Evolutionary conservation across 1,140 invertebrate species (phyloP), one percentile per base, ranked within the genome.

Genomic region (Drosophila mojavensis): DNA sequence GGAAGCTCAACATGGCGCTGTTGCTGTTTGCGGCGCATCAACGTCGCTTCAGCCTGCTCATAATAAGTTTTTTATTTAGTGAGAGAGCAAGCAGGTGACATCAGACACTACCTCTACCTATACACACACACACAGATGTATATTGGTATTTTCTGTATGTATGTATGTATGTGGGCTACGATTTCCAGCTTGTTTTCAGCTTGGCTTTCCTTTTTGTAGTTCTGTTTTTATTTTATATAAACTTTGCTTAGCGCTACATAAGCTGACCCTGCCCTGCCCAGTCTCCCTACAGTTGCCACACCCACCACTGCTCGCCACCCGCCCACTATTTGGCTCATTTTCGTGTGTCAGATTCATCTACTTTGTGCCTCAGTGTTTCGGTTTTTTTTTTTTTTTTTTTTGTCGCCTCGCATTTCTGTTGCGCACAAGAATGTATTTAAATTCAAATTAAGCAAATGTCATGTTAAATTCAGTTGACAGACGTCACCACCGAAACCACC

Each of bases 51-150:
- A 67, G 79, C 50, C 68, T 73, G 84, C 67, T 89, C 75, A 88
- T 83, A 88, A 88, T 88, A 88, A 88, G 89, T 88, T 88, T 88
- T 84, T 88, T 89, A 83, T 88, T 89, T 84, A 83, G 77, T 59
- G 33, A 39, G 47, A 61, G 47, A 61, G 61, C 54, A 60, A 15
- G 59, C 61, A 81, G 82, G 78, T 88, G 62, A 86, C 62, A 43
- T 68, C 66, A 56, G 56, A 66, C 76, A 60, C 53, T 48, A n/a
- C n/a, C 1, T 24, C 20, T 3, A 24, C 24, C 39, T 28, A 51
- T n/a, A 15, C 13, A 47, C 17, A 20, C 56, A 30, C 6, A 26
- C 30, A 36, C 39, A 45, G 4, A 36, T 24, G 15, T 4, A 24
- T 17, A 39, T 39, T 36, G 33, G 33, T 36, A 36, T 13, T 39